Evolutionary conservation across 1,140 invertebrate species (phyloP), one percentile per base, ranked within the genome.

Genomic region (Musca domestica): DNA sequence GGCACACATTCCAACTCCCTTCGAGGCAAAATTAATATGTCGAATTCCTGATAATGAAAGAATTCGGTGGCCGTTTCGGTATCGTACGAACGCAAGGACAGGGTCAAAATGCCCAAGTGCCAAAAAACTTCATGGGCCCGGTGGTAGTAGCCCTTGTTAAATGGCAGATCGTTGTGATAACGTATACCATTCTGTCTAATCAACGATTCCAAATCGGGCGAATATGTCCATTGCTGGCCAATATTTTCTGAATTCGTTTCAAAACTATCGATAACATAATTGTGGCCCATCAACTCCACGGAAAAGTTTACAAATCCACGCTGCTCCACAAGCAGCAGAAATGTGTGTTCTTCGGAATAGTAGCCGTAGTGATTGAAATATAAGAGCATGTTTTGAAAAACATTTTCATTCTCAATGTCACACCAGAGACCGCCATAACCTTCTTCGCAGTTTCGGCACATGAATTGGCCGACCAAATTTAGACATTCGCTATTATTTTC

Each of bases 181-280:
- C 56, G 22, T n/a, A 70, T 56, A 2, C 30, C 56, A 5, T 46
- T 19, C 17, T 47, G 17, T 48, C 19, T 51, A 12, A 61, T 66
- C 5, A 70, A 17, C 19, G 12, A 4, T 3, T 17, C 20, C 19
- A 70, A 34, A 66, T 70, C 47, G 6, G 20, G 49, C 1, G 49
- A 48, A 17, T 66, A 66, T 5, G 14, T 23, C 47, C 66, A 67
- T 20, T 34, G 6, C 58, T 52, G 19, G 7, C 23, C 41, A 2
- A 6, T 30, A 7, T 23, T 14, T 6, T 15, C 4, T 1, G 56
- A 25, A 54, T 27, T 41, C 10, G 65, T 64, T 15, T 67, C 58
- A 27, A 63, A 70, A 14, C 54, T 61, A 41, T 70, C 69, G n/a
- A 70, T 70, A 2, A 61, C 17, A 48, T 61, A 67, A 47, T 64